Evolutionary conservation across 2,797 vertebrate genomes (phyloP).

Genomic region (Myotis myotis): DNA sequence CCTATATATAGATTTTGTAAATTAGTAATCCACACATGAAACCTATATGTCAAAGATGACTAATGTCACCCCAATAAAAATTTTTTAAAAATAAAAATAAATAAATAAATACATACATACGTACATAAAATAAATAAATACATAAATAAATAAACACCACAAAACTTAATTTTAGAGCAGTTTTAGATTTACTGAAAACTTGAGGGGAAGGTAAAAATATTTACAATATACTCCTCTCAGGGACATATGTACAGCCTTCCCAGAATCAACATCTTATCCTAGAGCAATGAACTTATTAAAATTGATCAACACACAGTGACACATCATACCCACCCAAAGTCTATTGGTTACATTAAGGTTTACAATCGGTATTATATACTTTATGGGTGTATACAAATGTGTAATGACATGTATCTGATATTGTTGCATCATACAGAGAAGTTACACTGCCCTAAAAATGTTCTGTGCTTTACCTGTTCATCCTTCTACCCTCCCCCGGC

Average conservation of each 20-base stretch:
- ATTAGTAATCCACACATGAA: no score
- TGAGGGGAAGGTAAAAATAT: not conserved
- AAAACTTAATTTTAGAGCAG: not conserved
- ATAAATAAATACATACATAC: no score
- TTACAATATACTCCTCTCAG: not conserved
- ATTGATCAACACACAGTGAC: not conserved
- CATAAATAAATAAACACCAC: no score
- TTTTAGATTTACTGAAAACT: not conserved
- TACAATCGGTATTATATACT: not conserved
- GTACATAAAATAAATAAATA: no score
- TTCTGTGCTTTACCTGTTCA: not conserved
- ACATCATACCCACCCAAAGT: not conserved
- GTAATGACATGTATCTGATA: not conserved
- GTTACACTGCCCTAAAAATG: not conserved
- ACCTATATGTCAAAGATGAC: no score
- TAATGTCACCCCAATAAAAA: no score
- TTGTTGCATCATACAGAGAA: not conserved
- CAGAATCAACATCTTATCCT: not conserved
- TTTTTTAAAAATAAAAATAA: no score
- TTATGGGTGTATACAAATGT: not conserved
- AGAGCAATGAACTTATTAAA: not conserved
- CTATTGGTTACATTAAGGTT: not conserved
- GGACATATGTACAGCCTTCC: not conserved
- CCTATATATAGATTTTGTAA: no score
- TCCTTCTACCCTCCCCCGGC: not conserved